Evolutionary conservation across 2,888 invertebrate genomes (phyloP).

Genomic region (Agriopis aurantiaria): DNA sequence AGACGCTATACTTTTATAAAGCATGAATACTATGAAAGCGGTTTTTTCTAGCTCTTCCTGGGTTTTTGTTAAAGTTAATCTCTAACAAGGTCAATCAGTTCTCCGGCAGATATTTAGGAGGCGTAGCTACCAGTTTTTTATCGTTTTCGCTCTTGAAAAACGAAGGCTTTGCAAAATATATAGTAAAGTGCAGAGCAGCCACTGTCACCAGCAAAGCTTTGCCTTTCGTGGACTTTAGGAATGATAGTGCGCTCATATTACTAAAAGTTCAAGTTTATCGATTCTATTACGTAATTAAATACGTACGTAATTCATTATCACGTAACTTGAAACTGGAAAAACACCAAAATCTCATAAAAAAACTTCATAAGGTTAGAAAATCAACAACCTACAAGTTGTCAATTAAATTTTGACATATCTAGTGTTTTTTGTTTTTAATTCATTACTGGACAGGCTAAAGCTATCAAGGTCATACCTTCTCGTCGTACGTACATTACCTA

Average conservation of each 20-base stretch:
- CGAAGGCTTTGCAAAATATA: constrained; percentile 78
- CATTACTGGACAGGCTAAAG: too few relatives aligned
- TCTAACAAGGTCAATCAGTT: constrained; percentile 64
- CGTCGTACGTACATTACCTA: too few relatives aligned
- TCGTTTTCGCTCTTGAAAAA: constrained; percentile 70
- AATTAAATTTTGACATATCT: background rate
- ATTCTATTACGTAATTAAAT: constrained; percentile 42
- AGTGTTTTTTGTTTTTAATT: too few relatives aligned
- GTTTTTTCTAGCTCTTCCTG: constrained; percentile 22
- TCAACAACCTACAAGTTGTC: background rate
- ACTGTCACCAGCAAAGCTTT: constrained; percentile 77
- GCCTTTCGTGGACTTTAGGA: constrained; percentile 76
- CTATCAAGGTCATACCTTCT: too few relatives aligned
- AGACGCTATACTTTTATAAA: constrained; percentile 60
- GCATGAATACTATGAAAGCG: constrained; percentile 59
- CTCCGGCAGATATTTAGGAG: constrained; percentile 77
- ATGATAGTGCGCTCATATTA: constrained; percentile 73
- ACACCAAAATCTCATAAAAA: background rate
- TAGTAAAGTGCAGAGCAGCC: constrained; percentile 70
- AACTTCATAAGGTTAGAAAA: background rate
- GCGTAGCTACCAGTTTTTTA: constrained; percentile 54
- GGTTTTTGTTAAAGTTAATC: constrained; percentile 29
- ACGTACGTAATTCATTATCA: constrained; percentile 9
- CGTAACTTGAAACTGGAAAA: background rate
- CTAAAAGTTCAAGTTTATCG: constrained; percentile 38